phyloP scores from a whole-genome alignment of 1,140 invertebrate genomes.

The Tetramorium simillimum region DNA sequence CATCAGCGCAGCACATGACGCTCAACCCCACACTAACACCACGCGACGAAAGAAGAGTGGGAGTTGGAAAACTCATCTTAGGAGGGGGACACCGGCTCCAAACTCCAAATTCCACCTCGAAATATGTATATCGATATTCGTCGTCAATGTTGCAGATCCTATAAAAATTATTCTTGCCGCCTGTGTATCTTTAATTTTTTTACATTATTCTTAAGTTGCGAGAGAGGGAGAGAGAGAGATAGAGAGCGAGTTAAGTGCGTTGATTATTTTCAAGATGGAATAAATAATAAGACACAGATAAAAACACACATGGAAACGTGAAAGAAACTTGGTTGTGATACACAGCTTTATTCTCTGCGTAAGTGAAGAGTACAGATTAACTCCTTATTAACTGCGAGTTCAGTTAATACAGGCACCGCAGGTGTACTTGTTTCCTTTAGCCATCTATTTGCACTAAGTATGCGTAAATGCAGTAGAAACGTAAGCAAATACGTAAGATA shows the following conservation, averaged over 20 bases:
- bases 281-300: neutral
- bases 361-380: constrained; percentile 43
- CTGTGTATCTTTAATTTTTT: neutral
- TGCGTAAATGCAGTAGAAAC: constrained; percentile 41
- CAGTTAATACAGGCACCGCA: constrained; percentile 55
- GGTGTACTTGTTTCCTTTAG: constrained; percentile 44
- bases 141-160: neutral
- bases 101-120: neutral
- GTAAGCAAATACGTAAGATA: constrained; percentile 28
- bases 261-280: neutral
- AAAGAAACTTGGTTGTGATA: constrained; percentile 9
- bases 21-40: constrained; percentile 5
- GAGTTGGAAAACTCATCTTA: neutral
- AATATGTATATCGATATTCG: neutral
- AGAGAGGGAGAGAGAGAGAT: neutral
- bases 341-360: constrained; percentile 47
- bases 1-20: neutral
- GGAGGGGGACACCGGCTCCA: neutral
- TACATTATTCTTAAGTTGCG: neutral
- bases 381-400: constrained; percentile 42
- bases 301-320: neutral
- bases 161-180: neutral
- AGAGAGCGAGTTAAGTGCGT: neutral
- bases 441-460: constrained; percentile 27
- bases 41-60: neutral